Evolutionary conservation across 2,888 invertebrate species (phyloP), one percentile per base, ranked within the genome.

Genomic region (Papilio demoleus): DNA sequence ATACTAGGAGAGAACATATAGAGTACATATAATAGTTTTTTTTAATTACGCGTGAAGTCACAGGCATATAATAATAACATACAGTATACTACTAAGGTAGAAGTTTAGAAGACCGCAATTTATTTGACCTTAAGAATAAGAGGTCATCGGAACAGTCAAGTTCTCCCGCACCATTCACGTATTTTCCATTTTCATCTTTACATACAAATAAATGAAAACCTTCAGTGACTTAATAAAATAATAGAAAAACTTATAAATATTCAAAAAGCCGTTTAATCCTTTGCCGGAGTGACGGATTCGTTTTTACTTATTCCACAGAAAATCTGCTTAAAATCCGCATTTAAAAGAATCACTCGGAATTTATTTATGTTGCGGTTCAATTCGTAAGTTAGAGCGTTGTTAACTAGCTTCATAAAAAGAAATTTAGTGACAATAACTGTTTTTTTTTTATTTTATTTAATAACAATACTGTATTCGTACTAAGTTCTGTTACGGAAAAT

Each of bases 301-400:
- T 91, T 91, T 91, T 90, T 91, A 90, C 90, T 91, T 91, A 91
- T 90, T 90, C 90, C 84, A 88, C 90, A 90, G 90, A 90, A 92
- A 91, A 92, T 92, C 92, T 92, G 90, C 91, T 91, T 92, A 90
- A 92, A 92, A 91, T 91, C 91, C 90, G 90, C 88, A 91, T 92
- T 79, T 91, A 90, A 90, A 92, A 91, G 91, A 92, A 92, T 91
- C 92, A 91, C 91, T 92, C 84, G 87, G 90, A 90, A 91, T 92
- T 92, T 92, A 91, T 91, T 92, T 90, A 79, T 79, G 76, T 70
- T 58, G 72, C 67, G 75, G 80, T 69, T 31, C 71, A 80, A 81
- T 79, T n/a, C 1, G 66, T 17, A 56, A 76, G 75, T 17, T 0
- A 2, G 27, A 4, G 0, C 70, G 81, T 75, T n/a, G n/a, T n/a